Conservation (phyloP, 2,888 invertebrate genomes). For the Drosophila pegasa region DNA sequence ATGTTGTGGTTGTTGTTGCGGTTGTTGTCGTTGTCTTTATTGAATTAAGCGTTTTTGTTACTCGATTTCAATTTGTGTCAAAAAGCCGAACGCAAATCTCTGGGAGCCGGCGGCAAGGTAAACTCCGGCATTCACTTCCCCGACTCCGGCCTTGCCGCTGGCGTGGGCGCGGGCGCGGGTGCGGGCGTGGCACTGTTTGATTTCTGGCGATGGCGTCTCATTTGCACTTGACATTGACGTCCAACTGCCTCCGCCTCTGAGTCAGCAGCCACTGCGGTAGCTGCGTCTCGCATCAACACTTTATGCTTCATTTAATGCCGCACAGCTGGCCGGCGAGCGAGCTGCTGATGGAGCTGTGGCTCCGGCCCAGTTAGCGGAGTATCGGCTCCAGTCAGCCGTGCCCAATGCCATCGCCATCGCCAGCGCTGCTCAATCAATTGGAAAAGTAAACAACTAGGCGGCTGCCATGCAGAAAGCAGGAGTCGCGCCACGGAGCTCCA, state of each 20-base stretch:
- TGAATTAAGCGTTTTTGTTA: constrained; percentile 66
- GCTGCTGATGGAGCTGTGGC: constrained; percentile 15
- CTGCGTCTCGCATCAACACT: constrained; percentile 64
- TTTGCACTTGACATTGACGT: constrained; percentile 73
- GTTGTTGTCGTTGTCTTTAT: constrained; percentile 60
- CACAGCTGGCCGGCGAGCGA: constrained; percentile 45
- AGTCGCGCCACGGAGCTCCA: constrained; percentile 15
- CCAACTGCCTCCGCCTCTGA: constrained; percentile 5
- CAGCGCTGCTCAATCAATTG: constrained; percentile 67
- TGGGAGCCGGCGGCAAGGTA: constrained; percentile 62
- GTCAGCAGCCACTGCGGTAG: constrained; percentile 33
- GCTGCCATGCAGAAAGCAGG: constrained; percentile 19
- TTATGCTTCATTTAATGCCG: constrained; percentile 68
- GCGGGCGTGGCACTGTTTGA: constrained; percentile 39
- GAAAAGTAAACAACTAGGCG: constrained; percentile 71
- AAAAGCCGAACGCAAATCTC: constrained; percentile 54
- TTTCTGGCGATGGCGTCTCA: constrained; percentile 45
- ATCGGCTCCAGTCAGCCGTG: constrained; percentile 37
- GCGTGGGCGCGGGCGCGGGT: constrained; percentile 24
- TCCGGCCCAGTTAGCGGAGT: constrained; percentile 17
- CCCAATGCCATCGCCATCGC: constrained; percentile 22
- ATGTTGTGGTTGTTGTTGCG: constrained; percentile 23
- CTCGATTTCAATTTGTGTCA: constrained; percentile 74
- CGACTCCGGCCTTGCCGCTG: constrained; percentile 5
- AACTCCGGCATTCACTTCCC: constrained; percentile 18